phyloP scores from a whole-genome alignment of 2,888 invertebrate species.

The Drosophila cognata region DNA sequence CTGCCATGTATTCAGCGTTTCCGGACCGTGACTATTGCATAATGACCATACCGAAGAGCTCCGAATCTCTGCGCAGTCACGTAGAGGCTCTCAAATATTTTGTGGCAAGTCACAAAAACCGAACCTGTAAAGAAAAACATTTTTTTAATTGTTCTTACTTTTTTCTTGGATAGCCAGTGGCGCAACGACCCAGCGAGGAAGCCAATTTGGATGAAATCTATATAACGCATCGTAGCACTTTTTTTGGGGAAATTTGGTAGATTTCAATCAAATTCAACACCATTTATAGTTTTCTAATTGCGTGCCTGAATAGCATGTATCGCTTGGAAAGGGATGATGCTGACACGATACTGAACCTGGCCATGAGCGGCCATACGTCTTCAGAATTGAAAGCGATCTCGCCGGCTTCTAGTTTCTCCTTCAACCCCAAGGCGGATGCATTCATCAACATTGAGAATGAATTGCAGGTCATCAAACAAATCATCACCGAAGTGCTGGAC shows the following conservation, averaged over 20 bases:
- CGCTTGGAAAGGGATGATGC: slow-evolving; percentile 36
- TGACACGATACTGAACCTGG: slow-evolving; percentile 17
- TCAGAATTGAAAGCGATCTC: fast-evolving
- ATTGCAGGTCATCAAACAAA: slow-evolving; percentile 41
- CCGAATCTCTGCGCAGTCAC: slow-evolving; percentile 35
- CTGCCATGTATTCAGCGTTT: slow-evolving; percentile 89
- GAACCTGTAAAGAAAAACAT: neutral
- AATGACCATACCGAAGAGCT: slow-evolving; percentile 57
- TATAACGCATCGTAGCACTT: slow-evolving; percentile 78
- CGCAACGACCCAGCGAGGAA: slow-evolving; percentile 41
- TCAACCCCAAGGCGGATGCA: slow-evolving; percentile 39
- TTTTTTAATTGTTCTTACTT: neutral
- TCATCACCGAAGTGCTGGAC: slow-evolving; percentile 66
- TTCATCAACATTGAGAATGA: slow-evolving; percentile 36
- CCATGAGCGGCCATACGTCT: neutral
- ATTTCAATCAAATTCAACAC: neutral
- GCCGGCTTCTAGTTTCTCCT: slow-evolving; percentile 32
- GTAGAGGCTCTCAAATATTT: slow-evolving; percentile 73
- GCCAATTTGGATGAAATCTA: slow-evolving; percentile 62
- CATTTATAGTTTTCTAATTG: neutral
- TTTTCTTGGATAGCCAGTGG: slow-evolving; percentile 50
- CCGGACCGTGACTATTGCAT: slow-evolving; percentile 87
- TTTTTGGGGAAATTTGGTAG: slow-evolving; percentile 75
- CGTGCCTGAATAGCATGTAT: slow-evolving; percentile 40
- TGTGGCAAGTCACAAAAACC: slow-evolving; percentile 58